These are phyloP conservation scores for Asbolus verrucosus DNA, from an alignment of 1,140 invertebrate species.

Conservation along the genomic window DNA sequence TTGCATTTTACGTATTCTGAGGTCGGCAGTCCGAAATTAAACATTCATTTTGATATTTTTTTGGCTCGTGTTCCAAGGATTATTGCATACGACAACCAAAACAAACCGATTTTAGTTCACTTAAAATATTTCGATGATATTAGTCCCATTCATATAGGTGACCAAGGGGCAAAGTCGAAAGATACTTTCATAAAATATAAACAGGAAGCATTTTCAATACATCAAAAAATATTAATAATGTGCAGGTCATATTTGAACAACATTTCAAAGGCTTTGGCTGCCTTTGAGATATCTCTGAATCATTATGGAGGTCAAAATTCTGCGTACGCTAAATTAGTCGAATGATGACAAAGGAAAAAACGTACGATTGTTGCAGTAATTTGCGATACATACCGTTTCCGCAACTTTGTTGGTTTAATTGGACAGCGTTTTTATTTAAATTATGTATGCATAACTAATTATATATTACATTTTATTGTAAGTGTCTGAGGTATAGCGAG, in stretches of 20 bases:
- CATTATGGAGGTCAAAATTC: conserved; percentile 30
- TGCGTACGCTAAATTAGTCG: conserved; percentile 26
- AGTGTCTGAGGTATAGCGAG: neutral
- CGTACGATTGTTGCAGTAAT: conserved; percentile 30
- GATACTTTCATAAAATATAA: too few relatives aligned
- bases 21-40: conserved; percentile 22
- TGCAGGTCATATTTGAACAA: neutral
- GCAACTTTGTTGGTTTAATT: conserved; percentile 43
- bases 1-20: conserved; percentile 22
- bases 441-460: conserved; percentile 40
- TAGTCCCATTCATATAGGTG: neutral
- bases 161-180: neutral
- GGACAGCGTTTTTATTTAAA: conserved; percentile 42
- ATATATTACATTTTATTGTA: conserved; percentile 14
- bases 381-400: conserved; percentile 36
- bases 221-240: conserved; percentile 9
- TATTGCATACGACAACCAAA: conserved; percentile 19
- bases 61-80: conserved; percentile 29
- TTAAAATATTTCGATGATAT: conserved; percentile 22
- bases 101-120: conserved; percentile 17
- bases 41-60: conserved; percentile 19
- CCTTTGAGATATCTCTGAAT: neutral
- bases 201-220: too few relatives aligned
- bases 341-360: conserved; percentile 39
- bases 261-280: neutral